Evolutionary conservation across 2,888 invertebrate species (phyloP).

Genomic region (Aphrophora alni): DNA sequence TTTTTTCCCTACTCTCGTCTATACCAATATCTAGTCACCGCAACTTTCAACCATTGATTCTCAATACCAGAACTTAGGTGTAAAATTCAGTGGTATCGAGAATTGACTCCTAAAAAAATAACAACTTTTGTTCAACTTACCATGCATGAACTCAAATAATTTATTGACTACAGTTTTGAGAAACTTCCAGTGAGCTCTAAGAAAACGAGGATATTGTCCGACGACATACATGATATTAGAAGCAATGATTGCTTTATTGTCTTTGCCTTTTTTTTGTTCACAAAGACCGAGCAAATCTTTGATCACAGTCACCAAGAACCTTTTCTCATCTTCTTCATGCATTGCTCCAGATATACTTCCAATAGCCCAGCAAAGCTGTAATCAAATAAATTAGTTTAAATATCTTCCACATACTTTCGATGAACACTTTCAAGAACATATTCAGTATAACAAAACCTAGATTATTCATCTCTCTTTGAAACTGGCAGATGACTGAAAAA

Average conservation of each 20-base stretch:
- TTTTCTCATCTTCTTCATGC: slow-evolving; percentile 98
- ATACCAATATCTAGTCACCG: too few species aligned
- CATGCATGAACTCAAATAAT: slow-evolving; percentile 99
- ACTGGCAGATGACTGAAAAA: too few species aligned
- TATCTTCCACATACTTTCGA: neutral
- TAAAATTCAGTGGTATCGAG: too few species aligned
- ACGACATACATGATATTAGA: slow-evolving; percentile 99
- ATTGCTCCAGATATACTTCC: slow-evolving; percentile 99
- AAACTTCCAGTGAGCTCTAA: slow-evolving; percentile 99
- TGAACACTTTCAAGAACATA: neutral
- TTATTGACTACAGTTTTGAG: slow-evolving; percentile 99
- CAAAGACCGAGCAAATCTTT: slow-evolving; percentile 96
- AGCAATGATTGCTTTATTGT: slow-evolving; percentile 99
- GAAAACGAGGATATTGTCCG: slow-evolving; percentile 97
- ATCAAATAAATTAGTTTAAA: too few species aligned
- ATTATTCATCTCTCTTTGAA: too few species aligned
- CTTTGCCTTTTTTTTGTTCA: slow-evolving; percentile 98
- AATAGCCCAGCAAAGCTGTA: slow-evolving; percentile 95
- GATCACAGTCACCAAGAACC: slow-evolving; percentile 98
- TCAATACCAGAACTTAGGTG: too few species aligned
- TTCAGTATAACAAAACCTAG: too few species aligned
- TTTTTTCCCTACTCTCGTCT: too few species aligned
- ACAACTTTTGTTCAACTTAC: slow-evolving; percentile 53
- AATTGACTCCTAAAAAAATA: too few species aligned
- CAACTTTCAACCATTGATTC: too few species aligned